phyloP scores from a whole-genome alignment of 2,113 vertebrate genomes.

The Tursiops truncatus region DNA sequence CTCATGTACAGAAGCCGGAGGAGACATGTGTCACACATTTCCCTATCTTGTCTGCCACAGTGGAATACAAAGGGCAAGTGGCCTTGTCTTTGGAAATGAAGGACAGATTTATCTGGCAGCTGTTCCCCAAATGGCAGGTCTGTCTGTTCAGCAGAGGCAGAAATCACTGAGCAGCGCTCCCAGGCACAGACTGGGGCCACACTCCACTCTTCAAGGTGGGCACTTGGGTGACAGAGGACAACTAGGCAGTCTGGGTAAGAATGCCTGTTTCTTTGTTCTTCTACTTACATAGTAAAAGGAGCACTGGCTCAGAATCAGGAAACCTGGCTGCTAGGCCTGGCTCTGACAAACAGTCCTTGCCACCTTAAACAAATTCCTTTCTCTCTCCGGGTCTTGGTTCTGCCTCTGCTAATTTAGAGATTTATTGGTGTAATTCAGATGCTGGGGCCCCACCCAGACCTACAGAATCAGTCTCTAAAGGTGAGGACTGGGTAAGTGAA shows the following conservation, averaged over 20 bases:
- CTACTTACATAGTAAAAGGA: not conserved
- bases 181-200: not conserved
- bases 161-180: not conserved
- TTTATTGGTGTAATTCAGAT: not conserved
- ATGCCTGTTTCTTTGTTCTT: not conserved
- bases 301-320: not conserved
- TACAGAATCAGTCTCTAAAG: not conserved
- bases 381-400: not conserved
- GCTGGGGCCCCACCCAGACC: not conserved
- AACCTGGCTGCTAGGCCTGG: not conserved
- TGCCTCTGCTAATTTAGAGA: not conserved
- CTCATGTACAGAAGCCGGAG: not conserved
- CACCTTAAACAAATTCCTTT: not conserved
- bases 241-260: not conserved
- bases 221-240: not conserved
- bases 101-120: not conserved
- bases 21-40: not conserved
- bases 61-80: not conserved
- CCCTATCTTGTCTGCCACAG: not conserved
- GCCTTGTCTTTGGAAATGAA: not conserved
- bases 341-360: not conserved
- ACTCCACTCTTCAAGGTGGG: not conserved
- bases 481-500: not conserved
- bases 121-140: not conserved
- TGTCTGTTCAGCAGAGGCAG: not conserved